Evolutionary conservation across 2,888 invertebrate species (phyloP), one percentile per base, ranked within the genome.

Genomic region (Stegophylla sp.): DNA sequence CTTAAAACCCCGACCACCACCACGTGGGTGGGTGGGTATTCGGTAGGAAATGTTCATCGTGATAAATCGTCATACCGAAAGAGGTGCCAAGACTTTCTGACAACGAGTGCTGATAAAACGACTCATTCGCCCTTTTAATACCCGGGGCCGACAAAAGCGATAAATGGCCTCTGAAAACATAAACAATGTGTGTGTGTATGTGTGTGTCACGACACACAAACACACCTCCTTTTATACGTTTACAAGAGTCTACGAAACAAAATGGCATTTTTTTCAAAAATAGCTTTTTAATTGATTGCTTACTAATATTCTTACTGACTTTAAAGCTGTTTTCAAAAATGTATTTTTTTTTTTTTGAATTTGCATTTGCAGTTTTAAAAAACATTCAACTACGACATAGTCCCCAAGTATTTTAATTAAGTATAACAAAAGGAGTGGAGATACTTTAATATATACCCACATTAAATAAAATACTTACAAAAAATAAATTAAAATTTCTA

Each of bases 21-120:
- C 17, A 45, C 63, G 17, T 23, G 63, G n/a, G n/a, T n/a, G n/a
- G n/a, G n/a, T n/a, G n/a, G n/a, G n/a, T 20, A 34, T 61, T 45
- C n/a, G 26, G 34, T 34, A 71, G 41, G 20, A 71, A 69, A 67
- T 17, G 20, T 5, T 45, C 67, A 59, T 45, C 67, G 45, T 61
- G 77, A 77, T 77, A 77, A 77, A 79, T 79, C 48, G 41, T 71
- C 61, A n/a, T 71, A 61, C 1, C 51, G 48, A 48, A 71, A 71
- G 34, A 59, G 61, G 56, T 79, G 79, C 79, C 79, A 79, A 79
- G 48, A 48, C 41, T 48, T 61, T 23, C 61, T 34, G 23, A 69
- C 43, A 76, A 77, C 77, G 79, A 69, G 23, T 66, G 48, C 45
- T 71, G 79, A 79, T 79, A 79, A 79, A 79, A 79, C 61, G 79